A percentile compares a stretch with the other conserved stretches of the same genome.
phyloP scores from a whole-genome alignment of 2,113 vertebrate genomes.

The Cynocephalus volans region DNA sequence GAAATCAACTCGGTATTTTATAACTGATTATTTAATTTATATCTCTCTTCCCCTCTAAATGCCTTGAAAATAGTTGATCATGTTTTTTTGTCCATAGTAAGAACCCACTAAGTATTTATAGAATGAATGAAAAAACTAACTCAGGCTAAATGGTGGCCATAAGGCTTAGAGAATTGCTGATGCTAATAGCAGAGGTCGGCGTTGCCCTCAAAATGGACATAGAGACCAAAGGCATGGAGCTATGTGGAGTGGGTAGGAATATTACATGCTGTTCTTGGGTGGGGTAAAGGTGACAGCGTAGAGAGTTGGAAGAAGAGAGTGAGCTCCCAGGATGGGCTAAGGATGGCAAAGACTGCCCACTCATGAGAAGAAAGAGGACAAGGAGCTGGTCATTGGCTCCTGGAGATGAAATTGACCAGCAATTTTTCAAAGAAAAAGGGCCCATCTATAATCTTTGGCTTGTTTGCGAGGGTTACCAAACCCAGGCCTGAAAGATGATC shows the following conservation, averaged over 20 bases:
- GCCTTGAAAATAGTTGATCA: background rate
- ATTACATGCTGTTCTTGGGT: background rate
- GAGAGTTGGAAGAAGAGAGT: background rate
- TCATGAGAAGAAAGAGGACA: background rate
- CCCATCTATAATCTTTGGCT: background rate
- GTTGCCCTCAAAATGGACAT: background rate
- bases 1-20: background rate
- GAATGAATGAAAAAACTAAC: background rate
- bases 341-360: background rate
- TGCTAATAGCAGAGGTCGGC: background rate
- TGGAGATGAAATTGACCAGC: background rate
- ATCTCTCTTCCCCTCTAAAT: background rate
- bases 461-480: background rate
- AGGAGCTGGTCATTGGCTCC: background rate
- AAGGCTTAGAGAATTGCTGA: background rate
- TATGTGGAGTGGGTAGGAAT: background rate
- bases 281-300: background rate
- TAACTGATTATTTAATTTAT: background rate
- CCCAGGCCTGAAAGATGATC: background rate
- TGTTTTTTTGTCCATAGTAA: background rate
- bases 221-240: background rate
- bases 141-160: background rate
- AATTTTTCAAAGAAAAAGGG: background rate
- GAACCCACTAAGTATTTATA: background rate
- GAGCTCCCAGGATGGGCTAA: background rate